Conservation (phyloP, 2,113 vertebrate genomes). For the Mellivora capensis region DNA sequence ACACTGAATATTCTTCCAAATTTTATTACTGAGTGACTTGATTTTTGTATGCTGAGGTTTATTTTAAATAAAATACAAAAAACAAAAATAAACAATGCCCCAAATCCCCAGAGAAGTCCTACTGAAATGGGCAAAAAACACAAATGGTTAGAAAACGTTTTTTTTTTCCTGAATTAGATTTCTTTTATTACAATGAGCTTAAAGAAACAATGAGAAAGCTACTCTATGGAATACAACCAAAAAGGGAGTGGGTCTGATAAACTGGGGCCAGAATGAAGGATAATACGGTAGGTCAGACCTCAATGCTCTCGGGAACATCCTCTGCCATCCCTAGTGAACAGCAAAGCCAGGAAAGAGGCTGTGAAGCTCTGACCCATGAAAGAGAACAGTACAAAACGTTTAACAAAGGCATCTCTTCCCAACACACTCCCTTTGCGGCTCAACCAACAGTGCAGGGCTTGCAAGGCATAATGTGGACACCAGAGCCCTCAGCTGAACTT, state of each 20-base stretch:
- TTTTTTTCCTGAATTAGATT: constrained; percentile 72
- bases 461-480: not conserved
- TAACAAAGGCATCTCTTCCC: not conserved
- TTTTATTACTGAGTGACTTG: not conserved
- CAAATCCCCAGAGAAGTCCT: not conserved
- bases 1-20: not conserved
- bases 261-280: not conserved
- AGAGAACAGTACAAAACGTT: not conserved
- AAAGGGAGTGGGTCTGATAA: not conserved
- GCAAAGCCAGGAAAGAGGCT: not conserved
- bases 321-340: not conserved
- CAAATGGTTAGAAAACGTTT: not conserved
- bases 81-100: not conserved
- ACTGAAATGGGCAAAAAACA: not conserved
- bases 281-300: not conserved
- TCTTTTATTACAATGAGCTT: constrained; percentile 75
- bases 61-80: not conserved
- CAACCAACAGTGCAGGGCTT: not conserved
- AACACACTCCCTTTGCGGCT: not conserved
- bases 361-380: not conserved
- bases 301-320: not conserved
- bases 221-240: constrained; percentile 48
- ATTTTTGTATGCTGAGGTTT: not conserved
- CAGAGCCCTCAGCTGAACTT: not conserved
- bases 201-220: constrained; percentile 74